Base-by-base conservation (phyloP, 2,797 vertebrate genomes). In the Limosa lapponica region DNA sequence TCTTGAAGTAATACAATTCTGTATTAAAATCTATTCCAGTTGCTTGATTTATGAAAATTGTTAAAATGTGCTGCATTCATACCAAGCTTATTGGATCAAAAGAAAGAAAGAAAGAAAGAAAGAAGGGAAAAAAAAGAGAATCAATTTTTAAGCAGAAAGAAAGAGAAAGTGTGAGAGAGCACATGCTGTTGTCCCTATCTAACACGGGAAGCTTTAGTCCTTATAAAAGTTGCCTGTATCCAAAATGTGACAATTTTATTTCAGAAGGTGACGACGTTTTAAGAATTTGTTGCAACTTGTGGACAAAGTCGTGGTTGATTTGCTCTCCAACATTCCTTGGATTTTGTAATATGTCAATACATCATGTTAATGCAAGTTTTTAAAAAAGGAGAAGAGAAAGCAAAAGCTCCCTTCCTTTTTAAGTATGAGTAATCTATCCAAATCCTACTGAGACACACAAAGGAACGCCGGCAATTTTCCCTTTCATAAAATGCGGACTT, bases 371-470 rank as follows among this genome's bases (percentile, higher is more conserved):
- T 96, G 97, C 94, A 89, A 95, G 84, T 96, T 97, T 97, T 96
- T 88, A 78, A 96, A 94, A 87, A 51, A 80, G 84, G 57, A 94
- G 96, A 91, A 86, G 93, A 97, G 91, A 97, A 97, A 95, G 94
- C 92, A 97, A 98, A 98, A 98, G 97, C 97, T 92, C 97, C 97
- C 97, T 97, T 98, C 97, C 95, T 97, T 98, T 98, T 98, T 96
- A 97, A 98, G 97, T 98, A 97, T 97, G 96, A 98, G 96, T 98
- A 98, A 98, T 98, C 97, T 98, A 98, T 96, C 97, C 97, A 98
- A 98, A 98, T 98, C 97, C 98, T 96, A 96, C 97, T 97, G 97
- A 97, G 97, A 93, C 94, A 94, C 97, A 98, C 97, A 98, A 98
- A 97, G 96, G 93, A 91, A 93, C 88, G 81, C 89, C 71, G 85